Conservation (phyloP, 2,797 vertebrate species). For the Carduelis carduelis region DNA sequence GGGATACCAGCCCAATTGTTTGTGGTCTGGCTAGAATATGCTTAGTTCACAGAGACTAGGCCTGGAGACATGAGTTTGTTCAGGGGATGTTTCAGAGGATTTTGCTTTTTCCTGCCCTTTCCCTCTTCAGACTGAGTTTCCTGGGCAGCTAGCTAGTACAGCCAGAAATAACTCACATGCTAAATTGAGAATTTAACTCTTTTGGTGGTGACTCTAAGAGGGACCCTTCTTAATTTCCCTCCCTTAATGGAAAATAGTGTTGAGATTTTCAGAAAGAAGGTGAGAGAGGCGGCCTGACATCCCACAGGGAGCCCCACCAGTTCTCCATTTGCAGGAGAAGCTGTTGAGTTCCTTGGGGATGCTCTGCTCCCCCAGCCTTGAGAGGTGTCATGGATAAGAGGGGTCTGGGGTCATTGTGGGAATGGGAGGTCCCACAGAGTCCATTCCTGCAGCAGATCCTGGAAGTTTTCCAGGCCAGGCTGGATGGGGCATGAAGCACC, state of each 20-base stretch:
- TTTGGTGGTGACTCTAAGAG: background rate
- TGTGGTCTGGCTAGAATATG: background rate
- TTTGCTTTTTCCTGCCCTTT: background rate
- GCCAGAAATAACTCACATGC: background rate
- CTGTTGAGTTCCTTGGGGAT: background rate
- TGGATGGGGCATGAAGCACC: background rate
- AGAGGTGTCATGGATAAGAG: accelerated
- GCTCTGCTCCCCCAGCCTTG: background rate
- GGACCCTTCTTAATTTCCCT: background rate
- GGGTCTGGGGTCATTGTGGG: background rate
- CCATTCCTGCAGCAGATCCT: background rate
- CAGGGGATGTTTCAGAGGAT: background rate
- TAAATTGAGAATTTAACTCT: background rate
- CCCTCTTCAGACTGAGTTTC: background rate
- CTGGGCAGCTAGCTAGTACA: background rate
- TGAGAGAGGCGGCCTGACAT: background rate
- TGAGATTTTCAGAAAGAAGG: background rate
- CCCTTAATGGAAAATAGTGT: background rate
- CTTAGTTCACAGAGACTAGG: background rate
- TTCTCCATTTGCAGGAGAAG: background rate
- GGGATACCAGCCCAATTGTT: background rate
- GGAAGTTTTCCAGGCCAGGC: background rate
- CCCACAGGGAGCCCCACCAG: background rate
- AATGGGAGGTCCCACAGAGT: background rate
- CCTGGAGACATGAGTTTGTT: background rate